Conservation (phyloP, 2,797 vertebrate genomes). For the Crenichthys baileyi region DNA sequence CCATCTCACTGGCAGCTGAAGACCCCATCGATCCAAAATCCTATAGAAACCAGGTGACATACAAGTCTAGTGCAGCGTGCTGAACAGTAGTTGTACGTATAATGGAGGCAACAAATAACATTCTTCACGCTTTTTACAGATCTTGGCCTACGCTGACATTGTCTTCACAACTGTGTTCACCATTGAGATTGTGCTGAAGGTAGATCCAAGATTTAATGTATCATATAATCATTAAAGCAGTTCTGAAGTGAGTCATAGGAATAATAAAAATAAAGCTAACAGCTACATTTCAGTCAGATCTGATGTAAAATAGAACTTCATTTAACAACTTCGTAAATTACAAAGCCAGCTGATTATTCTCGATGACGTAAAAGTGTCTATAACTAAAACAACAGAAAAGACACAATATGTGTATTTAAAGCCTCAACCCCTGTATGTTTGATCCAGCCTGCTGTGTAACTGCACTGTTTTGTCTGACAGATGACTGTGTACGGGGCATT, state of each 20-base stretch:
- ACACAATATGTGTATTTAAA: background rate
- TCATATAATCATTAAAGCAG: background rate
- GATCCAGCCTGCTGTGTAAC: background rate
- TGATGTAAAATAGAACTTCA: background rate
- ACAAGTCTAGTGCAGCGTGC: accelerated
- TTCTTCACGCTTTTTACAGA: slow-evolving; percentile 73
- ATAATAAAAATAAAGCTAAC: background rate
- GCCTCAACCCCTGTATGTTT: background rate
- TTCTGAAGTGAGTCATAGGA: background rate
- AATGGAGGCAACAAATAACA: background rate
- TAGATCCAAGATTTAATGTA: slow-evolving; percentile 59
- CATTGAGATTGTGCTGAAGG: slow-evolving; percentile 96
- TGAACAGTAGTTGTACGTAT: background rate
- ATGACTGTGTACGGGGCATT: slow-evolving; percentile 97
- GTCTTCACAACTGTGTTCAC: slow-evolving; percentile 97
- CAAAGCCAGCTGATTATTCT: background rate
- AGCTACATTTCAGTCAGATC: background rate
- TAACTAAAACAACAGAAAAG: background rate
- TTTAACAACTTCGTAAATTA: background rate
- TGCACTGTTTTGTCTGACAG: slow-evolving; percentile 72
- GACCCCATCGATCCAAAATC: slow-evolving; percentile 94
- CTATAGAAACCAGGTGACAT: slow-evolving; percentile 90
- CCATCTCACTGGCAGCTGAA: slow-evolving; percentile 95
- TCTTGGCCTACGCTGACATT: slow-evolving; percentile 93
- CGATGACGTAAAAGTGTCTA: background rate